These are phyloP conservation scores for Ptychadena robeensis DNA, from an alignment of 2,797 vertebrate species.

Conservation along the genomic window DNA sequence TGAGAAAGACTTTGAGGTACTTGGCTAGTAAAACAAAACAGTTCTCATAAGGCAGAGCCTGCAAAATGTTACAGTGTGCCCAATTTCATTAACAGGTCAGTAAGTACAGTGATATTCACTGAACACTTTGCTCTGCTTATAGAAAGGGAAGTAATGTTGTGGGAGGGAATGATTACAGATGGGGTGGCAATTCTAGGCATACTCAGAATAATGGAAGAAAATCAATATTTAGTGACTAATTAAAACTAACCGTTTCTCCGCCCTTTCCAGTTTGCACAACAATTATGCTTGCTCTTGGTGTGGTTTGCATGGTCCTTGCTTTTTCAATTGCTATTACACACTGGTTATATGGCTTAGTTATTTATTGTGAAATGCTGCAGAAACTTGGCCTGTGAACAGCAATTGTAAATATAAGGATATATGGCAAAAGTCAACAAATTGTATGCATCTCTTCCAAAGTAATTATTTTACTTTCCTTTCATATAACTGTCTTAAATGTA, in stretches of 20 bases:
- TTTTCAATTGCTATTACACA: not conserved
- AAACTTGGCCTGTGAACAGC: not conserved
- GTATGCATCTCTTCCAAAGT: not conserved
- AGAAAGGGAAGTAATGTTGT: not conserved
- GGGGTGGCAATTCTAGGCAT: not conserved
- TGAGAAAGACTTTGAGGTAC: no score
- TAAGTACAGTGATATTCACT: no score
- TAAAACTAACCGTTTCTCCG: slow-evolving; percentile 64
- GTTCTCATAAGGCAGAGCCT: no score
- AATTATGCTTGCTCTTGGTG: slow-evolving; percentile 72
- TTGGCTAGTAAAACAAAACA: no score
- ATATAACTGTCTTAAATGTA: not conserved
- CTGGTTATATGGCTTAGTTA: not conserved
- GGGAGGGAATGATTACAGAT: not conserved
- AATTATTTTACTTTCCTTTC: slow-evolving; percentile 4
- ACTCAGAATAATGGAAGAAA: slow-evolving; percentile 42
- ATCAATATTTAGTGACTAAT: slow-evolving; percentile 70
- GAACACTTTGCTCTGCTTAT: not conserved
- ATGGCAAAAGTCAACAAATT: not conserved
- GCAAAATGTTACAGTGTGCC: no score
- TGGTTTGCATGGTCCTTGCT: slow-evolving; percentile 55
- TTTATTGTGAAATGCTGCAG: not conserved
- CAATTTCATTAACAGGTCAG: no score
- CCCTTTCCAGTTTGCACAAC: slow-evolving; percentile 31
- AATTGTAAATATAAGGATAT: not conserved